Evolutionary conservation across 2,113 vertebrate species (phyloP).

Genomic region (Ophiodon elongatus): DNA sequence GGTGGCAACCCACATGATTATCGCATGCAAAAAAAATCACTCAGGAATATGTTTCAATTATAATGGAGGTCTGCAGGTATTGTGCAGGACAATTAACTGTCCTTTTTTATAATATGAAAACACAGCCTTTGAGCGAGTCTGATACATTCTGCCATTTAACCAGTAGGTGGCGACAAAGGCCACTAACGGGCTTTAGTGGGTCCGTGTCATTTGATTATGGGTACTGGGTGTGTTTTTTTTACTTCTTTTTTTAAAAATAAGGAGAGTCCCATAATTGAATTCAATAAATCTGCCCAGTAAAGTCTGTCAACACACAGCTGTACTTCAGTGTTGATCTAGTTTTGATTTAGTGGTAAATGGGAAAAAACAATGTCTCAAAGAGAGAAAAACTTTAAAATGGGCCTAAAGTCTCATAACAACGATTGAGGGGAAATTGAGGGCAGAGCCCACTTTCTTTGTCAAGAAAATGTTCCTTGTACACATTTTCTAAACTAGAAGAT

Average conservation of each 20-base stretch:
- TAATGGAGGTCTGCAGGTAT: background rate
- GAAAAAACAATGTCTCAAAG: background rate
- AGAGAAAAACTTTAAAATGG: background rate
- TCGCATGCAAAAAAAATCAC: background rate
- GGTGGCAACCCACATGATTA: background rate
- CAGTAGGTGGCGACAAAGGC: slow-evolving; percentile 63
- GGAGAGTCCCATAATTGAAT: background rate
- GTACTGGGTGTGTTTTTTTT: background rate
- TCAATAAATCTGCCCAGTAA: background rate
- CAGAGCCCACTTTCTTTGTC: background rate
- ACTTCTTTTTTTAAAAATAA: background rate
- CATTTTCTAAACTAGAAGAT: background rate
- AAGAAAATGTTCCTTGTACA: slow-evolving; percentile 10
- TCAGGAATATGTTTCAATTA: background rate
- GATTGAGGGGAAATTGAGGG: background rate
- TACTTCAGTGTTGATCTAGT: background rate
- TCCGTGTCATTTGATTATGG: background rate
- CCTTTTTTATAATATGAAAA: background rate
- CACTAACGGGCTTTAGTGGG: fast-evolving
- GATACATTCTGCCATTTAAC: background rate
- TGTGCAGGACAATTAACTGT: background rate
- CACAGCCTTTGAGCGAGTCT: background rate
- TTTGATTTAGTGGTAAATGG: background rate
- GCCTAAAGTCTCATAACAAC: background rate
- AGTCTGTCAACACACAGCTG: background rate